Evolutionary conservation across 1,140 invertebrate species (phyloP), one percentile per base, ranked within the genome.

Genomic region (Bicyclus anynana): DNA sequence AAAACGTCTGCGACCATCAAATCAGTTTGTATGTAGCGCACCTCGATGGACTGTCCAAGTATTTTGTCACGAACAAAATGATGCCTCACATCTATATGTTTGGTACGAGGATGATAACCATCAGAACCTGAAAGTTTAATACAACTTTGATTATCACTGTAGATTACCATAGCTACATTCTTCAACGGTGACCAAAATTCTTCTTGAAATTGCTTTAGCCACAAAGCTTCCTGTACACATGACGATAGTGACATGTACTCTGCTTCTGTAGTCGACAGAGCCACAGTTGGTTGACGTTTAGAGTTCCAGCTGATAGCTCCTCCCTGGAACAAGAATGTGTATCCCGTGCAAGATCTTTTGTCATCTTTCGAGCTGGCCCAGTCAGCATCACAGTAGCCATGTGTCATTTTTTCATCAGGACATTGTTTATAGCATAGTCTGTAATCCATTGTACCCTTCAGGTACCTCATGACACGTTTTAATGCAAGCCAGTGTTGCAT

Each of bases 331-430:
- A 74, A 0, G 12, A 77, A 74, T 12, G 26, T 29, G 27, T 69
- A 76, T 1, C 68, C 71, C 13, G 70, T 67, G 18, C 73, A 76
- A 0, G 67, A 73, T 0, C 65, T 33, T 18, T 67, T 9, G 9
- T 72, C 69, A 42, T 61, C 58, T 20, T 21, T 20, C 2, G 53
- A 53, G 23, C 70, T 72, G 0, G 76, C 82, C 71, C 72, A 88
- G 27, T 85, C 74, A 9, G 89, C 69, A 75, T 90, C 89, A 50
- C 68, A 69, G 53, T 67, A 89, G 0, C 65, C 77, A 56, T 64
- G 56, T 53, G 21, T 53, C 44, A 65, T 64, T 7, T 0, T 55
- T n/a, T 67, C 61, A 5, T 65, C 16, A n/a, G 2, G 37, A 62
- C 46, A 66, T 53, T 68, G 65, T 54, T 58, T 81, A 59, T 69